Evolutionary conservation across 2,888 invertebrate genomes (phyloP), one percentile per base, ranked within the genome.

Genomic region (Amitus sp.): DNA sequence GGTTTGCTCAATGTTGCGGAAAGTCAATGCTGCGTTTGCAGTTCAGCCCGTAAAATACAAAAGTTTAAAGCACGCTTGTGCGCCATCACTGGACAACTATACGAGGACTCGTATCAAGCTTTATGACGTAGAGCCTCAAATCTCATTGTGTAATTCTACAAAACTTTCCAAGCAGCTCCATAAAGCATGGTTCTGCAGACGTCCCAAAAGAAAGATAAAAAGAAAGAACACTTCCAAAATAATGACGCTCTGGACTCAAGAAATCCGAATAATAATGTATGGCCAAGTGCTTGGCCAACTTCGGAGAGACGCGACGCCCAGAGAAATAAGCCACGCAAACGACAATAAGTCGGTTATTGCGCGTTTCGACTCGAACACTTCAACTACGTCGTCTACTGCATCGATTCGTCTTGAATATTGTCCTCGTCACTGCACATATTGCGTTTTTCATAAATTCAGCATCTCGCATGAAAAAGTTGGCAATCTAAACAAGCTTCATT

Each of bases 11-110:
- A 39, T 39, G 39, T 39, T 10, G 15, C 15, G 39, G 39, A 39
- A 39, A 39, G 39, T 13, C 15, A 39, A 39, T 13, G 39, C 39
- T 39, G 15, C 15, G 39, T 39, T 7, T 15, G 39, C 39, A 39
- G 15, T 39, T 39, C 7, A 39, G 13, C 7, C 15, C 15, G 39
- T 39, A 39, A 39, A 39, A 17, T 15, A 39, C 39, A 13, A 39
- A 39, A 39, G 34, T 34, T 34, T 3, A 34, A 34, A 34, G 34
- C 34, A 13, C 34, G 10, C 34, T 13, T 34, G n/a, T n/a, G 34
- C 34, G 4, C 13, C n/a, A 13, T 34, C 34, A 9, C 13, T 6
- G 13, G 34, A 12, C 34, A 34, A 28, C 28, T n/a, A n/a, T 23
- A 23, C 23, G 23, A 23, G 23, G 7, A 7, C 23, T 23, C 23